Evolutionary conservation across 1,140 invertebrate species (phyloP).

Genomic region (Drosophila kohkoa): DNA sequence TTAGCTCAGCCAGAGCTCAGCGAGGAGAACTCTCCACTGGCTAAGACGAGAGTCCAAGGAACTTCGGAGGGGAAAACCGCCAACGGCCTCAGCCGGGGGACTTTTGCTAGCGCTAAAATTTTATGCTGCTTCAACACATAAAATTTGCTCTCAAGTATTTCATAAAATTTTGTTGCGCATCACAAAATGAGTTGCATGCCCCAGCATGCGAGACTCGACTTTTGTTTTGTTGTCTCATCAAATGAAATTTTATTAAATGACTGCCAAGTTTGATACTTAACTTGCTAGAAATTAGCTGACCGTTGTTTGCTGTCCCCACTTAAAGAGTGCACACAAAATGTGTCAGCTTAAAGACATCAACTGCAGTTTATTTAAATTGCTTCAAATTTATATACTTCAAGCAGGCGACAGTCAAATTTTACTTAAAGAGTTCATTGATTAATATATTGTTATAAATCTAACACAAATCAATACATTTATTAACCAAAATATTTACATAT

Average conservation of each 20-base stretch:
- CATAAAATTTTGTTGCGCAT: constrained; percentile 81
- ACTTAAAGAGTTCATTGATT: too few species aligned
- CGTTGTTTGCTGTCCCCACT: constrained; percentile 21
- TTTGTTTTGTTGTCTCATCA: constrained; percentile 54
- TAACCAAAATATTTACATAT: too few species aligned
- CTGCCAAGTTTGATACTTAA: constrained; percentile 62
- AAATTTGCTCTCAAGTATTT: constrained; percentile 79
- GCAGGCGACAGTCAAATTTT: too few species aligned
- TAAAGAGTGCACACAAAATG: constrained; percentile 24
- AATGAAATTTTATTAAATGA: constrained; percentile 81
- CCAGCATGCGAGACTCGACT: constrained; percentile 22
- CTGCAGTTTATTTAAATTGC: too few species aligned
- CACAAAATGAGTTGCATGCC: constrained; percentile 55
- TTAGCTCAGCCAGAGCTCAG: constrained; percentile 58
- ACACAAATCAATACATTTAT: too few species aligned
- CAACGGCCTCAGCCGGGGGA: constrained; percentile 54
- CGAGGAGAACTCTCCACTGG: constrained; percentile 7
- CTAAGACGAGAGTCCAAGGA: constrained; percentile 2
- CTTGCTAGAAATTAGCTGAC: constrained; percentile 58
- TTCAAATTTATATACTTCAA: too few species aligned
- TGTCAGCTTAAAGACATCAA: constrained; percentile 18
- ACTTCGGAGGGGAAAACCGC: constrained; percentile 47
- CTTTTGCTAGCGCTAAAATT: constrained; percentile 81
- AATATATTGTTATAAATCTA: too few species aligned
- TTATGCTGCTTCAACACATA: constrained; percentile 72